Percentiles rank a stretch among this genome's conserved stretches.
These are phyloP conservation scores for Folsomia manolachei DNA, from an alignment of 2,888 invertebrate genomes.

Conservation along the genomic window DNA sequence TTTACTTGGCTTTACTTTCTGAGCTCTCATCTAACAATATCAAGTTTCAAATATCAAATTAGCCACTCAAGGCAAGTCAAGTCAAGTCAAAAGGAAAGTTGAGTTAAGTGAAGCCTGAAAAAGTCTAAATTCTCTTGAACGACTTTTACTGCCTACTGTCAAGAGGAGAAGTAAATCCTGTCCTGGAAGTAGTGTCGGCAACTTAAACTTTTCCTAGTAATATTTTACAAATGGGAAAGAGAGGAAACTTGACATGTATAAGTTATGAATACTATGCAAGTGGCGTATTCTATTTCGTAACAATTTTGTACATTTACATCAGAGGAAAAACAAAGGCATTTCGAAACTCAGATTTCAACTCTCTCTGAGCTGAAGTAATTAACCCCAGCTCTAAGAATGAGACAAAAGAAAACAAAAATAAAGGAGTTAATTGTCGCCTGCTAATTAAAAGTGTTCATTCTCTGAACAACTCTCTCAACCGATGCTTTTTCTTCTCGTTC, in stretches of 20 bases:
- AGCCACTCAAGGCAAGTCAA: neutral
- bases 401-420: constrained; percentile 18
- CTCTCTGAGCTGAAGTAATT: neutral
- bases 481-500: neutral
- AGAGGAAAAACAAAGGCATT: neutral
- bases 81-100: neutral
- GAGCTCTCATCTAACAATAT: neutral
- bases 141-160: neutral
- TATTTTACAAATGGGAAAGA: neutral
- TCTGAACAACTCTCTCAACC: no score
- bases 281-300: neutral
- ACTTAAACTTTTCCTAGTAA: neutral
- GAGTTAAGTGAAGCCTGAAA: constrained; percentile 5
- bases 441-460: constrained; percentile 17
- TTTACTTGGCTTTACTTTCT: no score
- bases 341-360: neutral
- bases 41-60: constrained; percentile 2
- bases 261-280: neutral
- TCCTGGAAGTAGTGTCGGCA: neutral
- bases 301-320: neutral
- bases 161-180: neutral
- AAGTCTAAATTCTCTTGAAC: neutral
- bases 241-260: neutral
- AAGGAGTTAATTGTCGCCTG: constrained; percentile 13
- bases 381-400: neutral